Evolutionary conservation across 2,797 vertebrate species (phyloP).

Genomic region (Crocidura indochinensis): DNA sequence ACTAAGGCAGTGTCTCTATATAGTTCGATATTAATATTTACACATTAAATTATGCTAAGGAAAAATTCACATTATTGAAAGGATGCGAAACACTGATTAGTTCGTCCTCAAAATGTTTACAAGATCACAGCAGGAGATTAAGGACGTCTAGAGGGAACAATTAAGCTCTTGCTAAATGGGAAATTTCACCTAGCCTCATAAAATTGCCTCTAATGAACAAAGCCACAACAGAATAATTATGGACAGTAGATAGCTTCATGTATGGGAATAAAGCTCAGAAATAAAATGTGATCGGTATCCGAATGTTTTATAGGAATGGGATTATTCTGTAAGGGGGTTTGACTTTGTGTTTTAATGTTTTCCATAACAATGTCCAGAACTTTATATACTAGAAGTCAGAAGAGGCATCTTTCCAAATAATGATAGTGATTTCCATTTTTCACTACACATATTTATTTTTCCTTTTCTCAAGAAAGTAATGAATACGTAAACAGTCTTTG

Average conservation of each 20-base stretch:
- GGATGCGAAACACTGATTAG: constrained; percentile 75
- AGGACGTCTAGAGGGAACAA: constrained; percentile 69
- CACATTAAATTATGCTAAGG: constrained; percentile 37
- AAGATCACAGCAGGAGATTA: constrained; percentile 76
- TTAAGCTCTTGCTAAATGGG: constrained; percentile 56
- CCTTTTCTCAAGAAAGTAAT: constrained; percentile 15
- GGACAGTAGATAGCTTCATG: background rate
- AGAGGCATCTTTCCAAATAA: constrained; percentile 61
- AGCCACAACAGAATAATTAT: constrained; percentile 39
- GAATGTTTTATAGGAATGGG: constrained; percentile 1
- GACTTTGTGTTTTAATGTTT: constrained; percentile 17
- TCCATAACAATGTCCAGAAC: background rate
- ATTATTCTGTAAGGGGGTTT: constrained; percentile 8
- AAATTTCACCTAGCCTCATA: constrained; percentile 69
- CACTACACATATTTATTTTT: background rate
- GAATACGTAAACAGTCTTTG: background rate
- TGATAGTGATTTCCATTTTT: background rate
- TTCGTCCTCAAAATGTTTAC: constrained; percentile 78
- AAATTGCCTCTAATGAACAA: constrained; percentile 52
- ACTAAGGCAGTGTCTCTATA: constrained; percentile 1
- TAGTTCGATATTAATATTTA: constrained; percentile 52
- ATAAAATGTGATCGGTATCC: background rate
- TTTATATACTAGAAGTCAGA: constrained; percentile 25
- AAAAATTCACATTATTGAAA: constrained; percentile 69
- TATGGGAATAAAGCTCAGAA: background rate